Percentiles rank a stretch among this genome's conserved stretches.
phyloP scores from a whole-genome alignment of 2,113 vertebrate genomes.

The Arenaria interpres region DNA sequence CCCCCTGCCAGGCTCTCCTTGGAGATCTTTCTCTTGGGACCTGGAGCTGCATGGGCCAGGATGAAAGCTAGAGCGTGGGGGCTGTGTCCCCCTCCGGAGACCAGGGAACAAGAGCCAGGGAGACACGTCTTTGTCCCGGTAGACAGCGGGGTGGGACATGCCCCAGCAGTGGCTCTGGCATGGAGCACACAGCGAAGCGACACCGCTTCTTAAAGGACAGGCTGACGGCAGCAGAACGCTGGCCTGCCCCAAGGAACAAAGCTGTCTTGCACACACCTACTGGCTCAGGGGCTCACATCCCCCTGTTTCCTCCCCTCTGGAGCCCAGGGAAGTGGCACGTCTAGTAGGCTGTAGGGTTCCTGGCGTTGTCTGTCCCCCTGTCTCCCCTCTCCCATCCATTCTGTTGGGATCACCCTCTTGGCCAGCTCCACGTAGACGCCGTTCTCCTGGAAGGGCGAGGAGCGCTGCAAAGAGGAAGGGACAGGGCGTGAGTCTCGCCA shows the following conservation, averaged over 20 bases:
- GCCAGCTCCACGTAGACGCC: slow-evolving; percentile 26
- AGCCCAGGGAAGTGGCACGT: neutral
- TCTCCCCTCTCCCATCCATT: slow-evolving; percentile 11
- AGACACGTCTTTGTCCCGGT: neutral
- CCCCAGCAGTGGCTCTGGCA: neutral
- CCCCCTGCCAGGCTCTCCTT: neutral
- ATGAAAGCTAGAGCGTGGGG: neutral
- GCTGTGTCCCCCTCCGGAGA: neutral
- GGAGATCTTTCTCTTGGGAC: neutral
- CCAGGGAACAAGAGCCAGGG: neutral
- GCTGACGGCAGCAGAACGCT: neutral
- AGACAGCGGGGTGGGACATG: neutral
- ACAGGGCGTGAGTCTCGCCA: neutral
- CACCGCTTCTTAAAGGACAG: neutral
- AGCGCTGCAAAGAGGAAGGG: slow-evolving; percentile 1
- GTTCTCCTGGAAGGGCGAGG: neutral
- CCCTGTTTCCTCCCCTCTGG: neutral
- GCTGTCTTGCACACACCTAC: neutral
- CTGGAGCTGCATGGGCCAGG: neutral
- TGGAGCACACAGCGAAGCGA: accelerated
- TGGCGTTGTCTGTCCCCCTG: neutral
- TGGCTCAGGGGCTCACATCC: neutral
- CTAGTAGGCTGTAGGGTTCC: neutral
- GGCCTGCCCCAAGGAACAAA: neutral
- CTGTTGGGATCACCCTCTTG: neutral